These are phyloP conservation scores for Stenopsyche tienmushanensis DNA, from an alignment of 1,140 invertebrate species.

Conservation along the genomic window DNA sequence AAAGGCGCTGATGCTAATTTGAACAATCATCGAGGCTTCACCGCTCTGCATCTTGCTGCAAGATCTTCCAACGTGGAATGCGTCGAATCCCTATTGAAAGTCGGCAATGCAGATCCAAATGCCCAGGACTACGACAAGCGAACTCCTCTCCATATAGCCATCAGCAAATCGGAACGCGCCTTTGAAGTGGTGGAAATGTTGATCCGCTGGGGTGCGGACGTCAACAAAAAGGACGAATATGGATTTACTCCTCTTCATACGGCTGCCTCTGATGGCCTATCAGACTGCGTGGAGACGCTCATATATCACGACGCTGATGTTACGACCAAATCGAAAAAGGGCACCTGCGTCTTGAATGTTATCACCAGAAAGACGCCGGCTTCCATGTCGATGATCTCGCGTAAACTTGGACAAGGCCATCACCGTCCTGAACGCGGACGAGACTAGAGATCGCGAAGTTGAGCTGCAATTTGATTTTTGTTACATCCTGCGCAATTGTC, in stretches of 20 bases:
- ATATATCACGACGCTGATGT: constrained; percentile 83
- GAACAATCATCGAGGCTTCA: constrained; percentile 74
- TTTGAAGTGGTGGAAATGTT: constrained; percentile 74
- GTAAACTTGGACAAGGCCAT: constrained; percentile 74
- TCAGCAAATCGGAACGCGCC: constrained; percentile 71
- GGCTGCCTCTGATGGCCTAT: constrained; percentile 79
- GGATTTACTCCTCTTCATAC: constrained; percentile 88
- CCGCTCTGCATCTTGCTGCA: constrained; percentile 74
- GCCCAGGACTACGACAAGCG: constrained; percentile 73
- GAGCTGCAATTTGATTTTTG: constrained; percentile 78
- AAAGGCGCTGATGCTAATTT: constrained; percentile 69
- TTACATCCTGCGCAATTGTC: constrained; percentile 74
- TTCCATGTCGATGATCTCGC: constrained; percentile 72
- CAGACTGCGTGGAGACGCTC: constrained; percentile 77
- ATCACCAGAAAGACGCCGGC: constrained; percentile 80
- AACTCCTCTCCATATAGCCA: constrained; percentile 74
- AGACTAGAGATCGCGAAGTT: constrained; percentile 73
- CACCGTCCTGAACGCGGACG: constrained; percentile 72
- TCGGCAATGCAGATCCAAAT: constrained; percentile 71
- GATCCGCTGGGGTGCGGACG: constrained; percentile 74
- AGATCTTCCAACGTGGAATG: constrained; percentile 74
- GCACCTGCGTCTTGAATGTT: constrained; percentile 76
- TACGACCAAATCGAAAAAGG: constrained; percentile 78
- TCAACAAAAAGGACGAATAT: constrained; percentile 83
- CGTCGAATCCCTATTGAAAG: constrained; percentile 70